Evolutionary conservation across 2,888 invertebrate species (phyloP).

Genomic region (Biston stratarius): DNA sequence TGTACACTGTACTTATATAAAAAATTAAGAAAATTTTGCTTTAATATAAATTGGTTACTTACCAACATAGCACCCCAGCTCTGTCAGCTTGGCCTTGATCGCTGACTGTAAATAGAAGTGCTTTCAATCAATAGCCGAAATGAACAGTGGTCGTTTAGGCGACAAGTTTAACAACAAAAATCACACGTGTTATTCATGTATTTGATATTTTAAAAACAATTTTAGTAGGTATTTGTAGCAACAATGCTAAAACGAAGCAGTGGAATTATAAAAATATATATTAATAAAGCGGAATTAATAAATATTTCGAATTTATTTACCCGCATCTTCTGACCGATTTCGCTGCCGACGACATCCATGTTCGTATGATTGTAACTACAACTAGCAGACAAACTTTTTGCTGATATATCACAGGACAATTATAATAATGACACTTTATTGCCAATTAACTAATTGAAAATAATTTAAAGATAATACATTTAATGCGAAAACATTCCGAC

Average conservation of each 20-base stretch:
- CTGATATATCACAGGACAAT: constrained; percentile 20
- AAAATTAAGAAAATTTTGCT: too few species aligned
- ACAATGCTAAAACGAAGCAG: not conserved
- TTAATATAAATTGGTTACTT: constrained; percentile 66
- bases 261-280: not conserved
- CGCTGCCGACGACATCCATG: constrained; percentile 93
- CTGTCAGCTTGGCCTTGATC: constrained; percentile 97
- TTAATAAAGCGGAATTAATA: constrained; percentile 47
- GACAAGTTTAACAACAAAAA: constrained; percentile 15
- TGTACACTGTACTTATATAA: too few species aligned
- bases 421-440: constrained; percentile 9
- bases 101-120: constrained; percentile 90
- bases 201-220: not conserved
- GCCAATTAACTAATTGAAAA: constrained; percentile 3
- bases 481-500: not conserved
- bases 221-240: not conserved
- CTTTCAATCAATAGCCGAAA: constrained; percentile 33
- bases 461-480: not conserved
- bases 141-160: constrained; percentile 16
- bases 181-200: not conserved
- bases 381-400: constrained; percentile 33
- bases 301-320: constrained; percentile 80
- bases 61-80: constrained; percentile 97
- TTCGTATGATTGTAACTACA: constrained; percentile 48
- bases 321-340: constrained; percentile 95